Percentiles rank a stretch among this genome's conserved stretches.
Conservation (phyloP, 2,113 vertebrate genomes). For the Perognathus longimembris region DNA sequence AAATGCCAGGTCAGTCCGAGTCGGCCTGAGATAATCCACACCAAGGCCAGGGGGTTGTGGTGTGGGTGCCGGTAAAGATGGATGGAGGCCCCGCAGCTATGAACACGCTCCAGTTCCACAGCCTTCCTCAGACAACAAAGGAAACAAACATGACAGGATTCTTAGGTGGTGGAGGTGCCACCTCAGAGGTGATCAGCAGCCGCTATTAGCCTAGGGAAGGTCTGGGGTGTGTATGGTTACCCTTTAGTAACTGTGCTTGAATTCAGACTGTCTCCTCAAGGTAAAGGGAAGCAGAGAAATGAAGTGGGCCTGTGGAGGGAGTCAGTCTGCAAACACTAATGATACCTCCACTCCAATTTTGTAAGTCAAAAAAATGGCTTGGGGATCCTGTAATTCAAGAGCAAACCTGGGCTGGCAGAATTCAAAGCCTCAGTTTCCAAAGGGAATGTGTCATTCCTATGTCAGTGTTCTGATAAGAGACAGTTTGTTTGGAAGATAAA, state of each 20-base stretch:
- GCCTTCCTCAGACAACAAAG: background rate
- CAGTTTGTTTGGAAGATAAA: background rate
- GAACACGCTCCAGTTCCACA: background rate
- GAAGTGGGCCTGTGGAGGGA: background rate
- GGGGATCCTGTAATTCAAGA: constrained; percentile 13
- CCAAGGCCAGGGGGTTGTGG: background rate
- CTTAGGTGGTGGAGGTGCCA: background rate
- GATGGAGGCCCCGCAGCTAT: background rate
- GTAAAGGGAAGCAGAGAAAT: constrained; percentile 12
- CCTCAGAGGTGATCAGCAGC: background rate
- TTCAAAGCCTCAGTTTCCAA: background rate
- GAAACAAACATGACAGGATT: background rate
- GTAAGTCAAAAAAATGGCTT: constrained; percentile 4
- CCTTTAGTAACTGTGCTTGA: background rate
- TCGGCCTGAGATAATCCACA: background rate
- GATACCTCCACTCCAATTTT: background rate
- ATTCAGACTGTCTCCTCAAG: background rate
- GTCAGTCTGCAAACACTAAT: background rate
- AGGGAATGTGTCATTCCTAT: background rate
- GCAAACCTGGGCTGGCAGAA: constrained; percentile 16
- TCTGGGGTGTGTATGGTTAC: background rate
- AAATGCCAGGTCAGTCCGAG: constrained; percentile 93
- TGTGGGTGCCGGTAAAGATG: background rate
- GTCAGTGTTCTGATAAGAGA: background rate
- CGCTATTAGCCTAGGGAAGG: background rate